Conservation (phyloP, 2,888 invertebrate genomes). For the Pollenia angustigena region DNA sequence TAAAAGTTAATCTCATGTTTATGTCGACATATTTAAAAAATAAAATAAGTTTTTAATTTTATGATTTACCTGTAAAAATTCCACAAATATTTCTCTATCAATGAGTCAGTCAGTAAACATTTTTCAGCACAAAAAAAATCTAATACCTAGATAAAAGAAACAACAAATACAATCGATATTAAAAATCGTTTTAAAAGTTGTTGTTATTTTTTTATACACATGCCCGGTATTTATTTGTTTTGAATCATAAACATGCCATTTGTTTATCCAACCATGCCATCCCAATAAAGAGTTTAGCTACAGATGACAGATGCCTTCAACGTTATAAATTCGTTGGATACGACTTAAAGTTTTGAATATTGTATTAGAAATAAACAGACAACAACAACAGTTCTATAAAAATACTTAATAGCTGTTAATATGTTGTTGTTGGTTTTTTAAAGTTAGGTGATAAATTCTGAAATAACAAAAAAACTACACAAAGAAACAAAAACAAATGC, state of each 20-base stretch:
- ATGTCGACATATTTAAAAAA: slow-evolving; percentile 16
- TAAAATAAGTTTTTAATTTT: neutral
- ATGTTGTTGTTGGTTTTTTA: neutral
- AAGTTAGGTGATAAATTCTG: neutral
- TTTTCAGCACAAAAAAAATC: neutral
- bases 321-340: neutral
- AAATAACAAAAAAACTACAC: slow-evolving; percentile 43
- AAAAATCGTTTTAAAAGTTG: neutral
- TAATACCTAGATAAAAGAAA: neutral
- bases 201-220: slow-evolving; percentile 14
- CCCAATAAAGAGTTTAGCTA: neutral
- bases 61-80: neutral
- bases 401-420: neutral
- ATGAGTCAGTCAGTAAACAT: slow-evolving; percentile 35
- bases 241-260: slow-evolving; percentile 48
- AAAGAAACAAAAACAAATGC: slow-evolving; percentile 51
- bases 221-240: slow-evolving; percentile 33
- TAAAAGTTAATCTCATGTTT: neutral
- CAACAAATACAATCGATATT: slow-evolving; percentile 21
- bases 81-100: slow-evolving; percentile 33
- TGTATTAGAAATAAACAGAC: neutral
- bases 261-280: neutral
- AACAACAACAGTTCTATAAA: neutral
- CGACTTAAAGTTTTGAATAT: neutral
- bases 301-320: neutral